Conservation (phyloP, 2,113 vertebrate species). For the Pogonocichla stellata region DNA sequence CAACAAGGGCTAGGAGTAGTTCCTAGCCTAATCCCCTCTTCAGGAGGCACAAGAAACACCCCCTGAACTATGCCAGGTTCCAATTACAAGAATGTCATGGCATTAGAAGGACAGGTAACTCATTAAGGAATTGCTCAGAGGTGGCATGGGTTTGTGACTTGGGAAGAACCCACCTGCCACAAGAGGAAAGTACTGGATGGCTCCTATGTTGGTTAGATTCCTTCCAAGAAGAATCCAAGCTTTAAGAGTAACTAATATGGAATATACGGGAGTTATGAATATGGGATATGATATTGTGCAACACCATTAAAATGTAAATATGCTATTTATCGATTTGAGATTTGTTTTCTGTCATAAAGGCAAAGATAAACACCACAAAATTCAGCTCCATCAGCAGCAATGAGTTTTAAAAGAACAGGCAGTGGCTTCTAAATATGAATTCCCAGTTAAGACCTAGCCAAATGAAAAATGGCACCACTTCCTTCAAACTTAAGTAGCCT, state of each 20-base stretch:
- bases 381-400: neutral
- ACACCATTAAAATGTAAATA: neutral
- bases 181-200: neutral
- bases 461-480: neutral
- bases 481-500: neutral
- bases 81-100: neutral
- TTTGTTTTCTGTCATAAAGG: neutral
- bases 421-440: neutral
- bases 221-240: neutral
- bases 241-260: neutral
- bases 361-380: neutral
- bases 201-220: neutral
- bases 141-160: neutral
- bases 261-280: neutral
- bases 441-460: neutral
- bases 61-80: neutral
- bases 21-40: neutral
- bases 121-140: neutral
- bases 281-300: neutral
- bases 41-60: neutral
- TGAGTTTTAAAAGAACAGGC: neutral
- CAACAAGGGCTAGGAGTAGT: neutral
- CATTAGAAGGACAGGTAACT: neutral
- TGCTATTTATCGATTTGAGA: neutral
- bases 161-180: neutral